Base-by-base conservation (phyloP, 2,113 vertebrate genomes). In the Corythaeola cristata region DNA sequence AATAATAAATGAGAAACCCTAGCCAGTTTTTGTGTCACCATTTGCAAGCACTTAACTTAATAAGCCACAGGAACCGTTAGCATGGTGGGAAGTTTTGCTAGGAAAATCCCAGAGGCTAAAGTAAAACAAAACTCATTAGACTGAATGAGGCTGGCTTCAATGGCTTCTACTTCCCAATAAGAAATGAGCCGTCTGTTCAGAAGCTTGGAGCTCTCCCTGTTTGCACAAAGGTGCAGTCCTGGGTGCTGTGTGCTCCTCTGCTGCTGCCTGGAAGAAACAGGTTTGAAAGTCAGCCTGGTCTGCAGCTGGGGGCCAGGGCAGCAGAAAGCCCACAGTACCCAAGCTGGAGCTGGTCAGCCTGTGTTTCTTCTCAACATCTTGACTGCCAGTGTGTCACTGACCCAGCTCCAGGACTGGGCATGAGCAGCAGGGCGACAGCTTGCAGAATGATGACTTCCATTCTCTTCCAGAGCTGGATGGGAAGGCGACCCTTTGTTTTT, bases 21-120 rank as follows among this genome's bases (percentile, higher is more conserved):
- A 88, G 56, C 21, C 56, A 75, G 56, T 89, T 67, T 92, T 91
- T 92, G 15, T 84, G 44, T 64, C 33, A 78, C 68, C 37, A 39
- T 94, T 94, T 96, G 56, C 47, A 94, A 89, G 35, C 47, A 39
- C 26, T 85, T 89, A 64, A 75, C n/a, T 71, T 89, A 84, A 63
- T 92, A 81, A 78, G 30, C 49, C 45, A 4, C 44, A 52, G 85
- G 60, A 89, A 30, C 71, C 39, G 17, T 82, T 78, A 82, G 49
- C 33, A 10, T 53, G 69, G 35, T 53, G 60, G 56, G 33, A 87
- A 67, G 39, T 89, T 95, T 78, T 78, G 21, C 56, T 78, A 76
- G 80, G 80, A 94, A 90, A 72, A 87, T 87, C 73, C 77, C 77
- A 71, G 77, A 20, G 62, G 62, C 67, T 84, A 47, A 75, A 90